phyloP scores from a whole-genome alignment of 2,797 vertebrate genomes.

The Mionectes olivaceus region DNA sequence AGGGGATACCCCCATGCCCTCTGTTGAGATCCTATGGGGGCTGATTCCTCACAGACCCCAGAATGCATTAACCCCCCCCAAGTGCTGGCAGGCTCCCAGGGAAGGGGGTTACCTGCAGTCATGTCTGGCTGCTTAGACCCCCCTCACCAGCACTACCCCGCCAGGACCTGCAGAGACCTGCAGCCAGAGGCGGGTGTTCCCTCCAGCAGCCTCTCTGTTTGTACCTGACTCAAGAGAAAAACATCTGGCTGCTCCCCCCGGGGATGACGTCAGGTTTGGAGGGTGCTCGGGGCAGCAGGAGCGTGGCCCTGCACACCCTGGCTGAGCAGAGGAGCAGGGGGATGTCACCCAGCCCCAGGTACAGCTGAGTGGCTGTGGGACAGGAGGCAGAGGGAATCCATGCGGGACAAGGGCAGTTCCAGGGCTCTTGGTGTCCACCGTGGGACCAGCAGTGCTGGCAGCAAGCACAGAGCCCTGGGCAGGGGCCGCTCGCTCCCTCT shows the following conservation, averaged over 20 bases:
- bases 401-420: fast-evolving
- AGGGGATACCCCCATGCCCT: not conserved
- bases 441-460: fast-evolving
- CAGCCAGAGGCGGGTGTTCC: not conserved
- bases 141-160: not conserved
- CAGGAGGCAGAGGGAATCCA: not conserved
- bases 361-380: fast-evolving
- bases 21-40: not conserved
- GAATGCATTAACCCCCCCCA: not conserved
- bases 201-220: not conserved
- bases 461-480: fast-evolving
- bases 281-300: not conserved
- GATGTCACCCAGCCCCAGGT: not conserved
- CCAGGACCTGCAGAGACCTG: slow-evolving; percentile 27
- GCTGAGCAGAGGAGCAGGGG: not conserved
- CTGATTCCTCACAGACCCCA: not conserved
- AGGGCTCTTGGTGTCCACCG: not conserved
- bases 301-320: not conserved
- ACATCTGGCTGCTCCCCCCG: slow-evolving; percentile 8
- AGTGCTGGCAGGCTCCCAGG: not conserved
- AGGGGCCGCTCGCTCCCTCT: not conserved
- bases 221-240: slow-evolving; percentile 62
- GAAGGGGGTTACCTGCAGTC: not conserved
- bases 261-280: not conserved
- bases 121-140: not conserved